Evolutionary conservation across 2,888 invertebrate species (phyloP), one percentile per base, ranked within the genome.

Genomic region (Horisme vitalbata): DNA sequence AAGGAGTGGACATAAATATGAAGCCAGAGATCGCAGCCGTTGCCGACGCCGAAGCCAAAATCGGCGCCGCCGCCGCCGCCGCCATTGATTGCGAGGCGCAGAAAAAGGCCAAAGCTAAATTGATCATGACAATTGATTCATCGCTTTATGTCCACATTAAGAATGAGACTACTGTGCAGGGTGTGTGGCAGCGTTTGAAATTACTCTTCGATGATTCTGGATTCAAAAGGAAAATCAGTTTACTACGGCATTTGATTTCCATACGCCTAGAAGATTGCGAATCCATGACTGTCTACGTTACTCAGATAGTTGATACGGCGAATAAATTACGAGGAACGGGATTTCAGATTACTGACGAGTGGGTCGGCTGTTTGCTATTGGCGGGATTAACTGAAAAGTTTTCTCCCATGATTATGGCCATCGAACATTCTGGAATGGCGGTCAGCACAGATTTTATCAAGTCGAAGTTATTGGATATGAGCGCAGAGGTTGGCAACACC

Each of bases 231-330:
- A 57, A 28, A 39, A 58, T 56, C 10, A 50, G 33, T 14, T 13
- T 60, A 10, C 34, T 56, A 8, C 39, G 53, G 12, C 41, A 49
- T 32, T 34, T 56, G 11, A 53, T 56, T 3, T 53, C 49, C 1
- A 51, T 56, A 14, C 37, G 51, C 7, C 26, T 52, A 13, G 55
- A 57, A 24, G 48, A 41, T 31, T 52, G 52, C 28, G 50, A 53
- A 18, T 36, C 38, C 0, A 57, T 59, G 59, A 38, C 47, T 6
- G 2, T 8, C 1, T 48, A 48, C 14, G 37, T 48, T 1, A 38
- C 41, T 10, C 45, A 38, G 10, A 11, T 45, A 1, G 26, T 45
- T 1, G 38, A 45, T 11, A 45, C 38, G 11, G 26, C 27, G 3
- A 33, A 45, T 13, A 5, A 14, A 7, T 18, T 46, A 6, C 5